Conservation (phyloP, 2,888 invertebrate genomes). For the Miltochrista miniata region DNA sequence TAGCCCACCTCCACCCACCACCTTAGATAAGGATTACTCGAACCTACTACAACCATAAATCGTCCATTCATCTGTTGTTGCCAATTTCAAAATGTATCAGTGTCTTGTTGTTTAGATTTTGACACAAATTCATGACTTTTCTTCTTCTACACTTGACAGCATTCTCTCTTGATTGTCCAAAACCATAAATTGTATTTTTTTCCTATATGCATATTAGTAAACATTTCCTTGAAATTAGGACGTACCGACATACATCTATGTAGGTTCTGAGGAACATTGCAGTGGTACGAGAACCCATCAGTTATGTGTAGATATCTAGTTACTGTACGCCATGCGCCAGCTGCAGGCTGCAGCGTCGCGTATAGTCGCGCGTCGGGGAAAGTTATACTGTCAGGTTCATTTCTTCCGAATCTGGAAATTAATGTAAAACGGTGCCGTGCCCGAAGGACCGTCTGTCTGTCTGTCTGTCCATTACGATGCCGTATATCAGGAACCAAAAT, state of each 20-base stretch:
- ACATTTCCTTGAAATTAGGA: too few relatives aligned
- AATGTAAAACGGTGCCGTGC: too few relatives aligned
- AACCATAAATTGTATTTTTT: background rate
- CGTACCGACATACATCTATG: background rate
- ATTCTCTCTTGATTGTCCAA: background rate
- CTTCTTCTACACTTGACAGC: constrained; percentile 23
- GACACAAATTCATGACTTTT: constrained; percentile 22
- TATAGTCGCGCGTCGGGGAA: too few relatives aligned
- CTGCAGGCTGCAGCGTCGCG: too few relatives aligned
- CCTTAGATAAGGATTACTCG: constrained; percentile 20
- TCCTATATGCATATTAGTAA: background rate
- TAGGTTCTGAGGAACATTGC: too few relatives aligned
- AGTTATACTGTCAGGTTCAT: too few relatives aligned
- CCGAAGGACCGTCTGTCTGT: too few relatives aligned
- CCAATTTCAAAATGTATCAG: constrained; percentile 25
- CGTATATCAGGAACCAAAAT: too few relatives aligned
- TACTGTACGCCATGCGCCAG: background rate
- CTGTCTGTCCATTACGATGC: too few relatives aligned
- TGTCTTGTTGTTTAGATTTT: constrained; percentile 21
- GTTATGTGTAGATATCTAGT: background rate
- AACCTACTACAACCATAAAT: constrained; percentile 23
- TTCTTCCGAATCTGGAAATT: too few relatives aligned
- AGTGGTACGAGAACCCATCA: background rate
- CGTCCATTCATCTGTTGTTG: constrained; percentile 22
- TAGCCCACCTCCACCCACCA: constrained; percentile 30